Conservation (phyloP, 2,113 vertebrate genomes). For the Pygoscelis antarcticus region DNA sequence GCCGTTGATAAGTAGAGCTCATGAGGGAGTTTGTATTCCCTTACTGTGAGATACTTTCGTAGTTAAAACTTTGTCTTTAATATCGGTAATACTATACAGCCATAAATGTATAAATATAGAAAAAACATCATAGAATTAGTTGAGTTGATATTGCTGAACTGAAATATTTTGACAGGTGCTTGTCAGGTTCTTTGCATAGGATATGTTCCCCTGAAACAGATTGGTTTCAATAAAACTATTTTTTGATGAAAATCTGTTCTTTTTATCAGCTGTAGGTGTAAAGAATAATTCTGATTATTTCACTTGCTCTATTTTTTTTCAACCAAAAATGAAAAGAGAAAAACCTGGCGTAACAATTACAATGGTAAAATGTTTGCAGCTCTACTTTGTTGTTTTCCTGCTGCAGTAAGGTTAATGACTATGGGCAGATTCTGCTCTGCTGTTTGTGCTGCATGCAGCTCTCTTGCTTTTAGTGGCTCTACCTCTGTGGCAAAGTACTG, state of each 20-base stretch:
- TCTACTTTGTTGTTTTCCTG: neutral
- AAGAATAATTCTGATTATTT: conserved; percentile 7
- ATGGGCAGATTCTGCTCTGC: neutral
- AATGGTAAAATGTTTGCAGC: neutral
- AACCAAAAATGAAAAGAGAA: neutral
- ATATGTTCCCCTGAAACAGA: conserved; percentile 23
- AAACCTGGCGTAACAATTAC: neutral
- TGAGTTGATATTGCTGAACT: conserved; percentile 29
- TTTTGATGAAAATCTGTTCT: conserved; percentile 15
- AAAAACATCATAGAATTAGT: neutral
- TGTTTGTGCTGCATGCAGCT: neutral
- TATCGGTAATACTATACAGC: neutral
- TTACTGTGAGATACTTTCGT: neutral
- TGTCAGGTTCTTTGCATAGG: conserved; percentile 33
- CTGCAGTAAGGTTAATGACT: neutral
- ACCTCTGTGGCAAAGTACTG: neutral
- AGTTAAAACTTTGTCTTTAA: neutral
- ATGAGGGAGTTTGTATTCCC: neutral
- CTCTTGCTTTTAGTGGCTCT: neutral
- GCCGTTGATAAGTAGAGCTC: neutral
- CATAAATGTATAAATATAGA: neutral
- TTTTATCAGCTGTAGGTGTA: conserved; percentile 19
- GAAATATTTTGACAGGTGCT: conserved; percentile 66
- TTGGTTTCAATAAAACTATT: conserved; percentile 16
- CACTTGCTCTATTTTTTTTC: neutral